These are phyloP conservation scores for Macaca nemestrina DNA, from an alignment of 2,113 vertebrate species.

Conservation along the genomic window DNA sequence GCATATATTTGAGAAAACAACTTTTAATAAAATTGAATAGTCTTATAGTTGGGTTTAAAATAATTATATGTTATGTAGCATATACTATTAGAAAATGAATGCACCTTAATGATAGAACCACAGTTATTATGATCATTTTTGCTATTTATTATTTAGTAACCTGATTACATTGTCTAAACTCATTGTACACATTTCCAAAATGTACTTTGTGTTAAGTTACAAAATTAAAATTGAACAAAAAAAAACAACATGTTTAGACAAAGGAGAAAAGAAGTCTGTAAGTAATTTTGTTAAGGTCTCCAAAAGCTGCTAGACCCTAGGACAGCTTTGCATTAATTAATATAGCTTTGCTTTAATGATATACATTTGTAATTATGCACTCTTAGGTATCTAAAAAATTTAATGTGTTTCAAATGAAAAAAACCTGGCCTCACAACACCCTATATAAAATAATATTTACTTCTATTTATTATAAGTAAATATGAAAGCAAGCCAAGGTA, in stretches of 20 bases:
- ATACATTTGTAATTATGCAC: conserved; percentile 57
- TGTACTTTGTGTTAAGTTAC: conserved; percentile 37
- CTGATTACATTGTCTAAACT: conserved; percentile 7
- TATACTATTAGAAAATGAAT: not conserved
- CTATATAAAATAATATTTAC: conserved; percentile 27
- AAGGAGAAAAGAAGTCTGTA: conserved; percentile 19
- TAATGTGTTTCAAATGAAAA: conserved; percentile 47
- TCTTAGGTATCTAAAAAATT: not conserved
- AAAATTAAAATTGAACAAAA: conserved; percentile 62
- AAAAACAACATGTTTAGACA: conserved; percentile 51
- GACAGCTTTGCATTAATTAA: conserved; percentile 58
- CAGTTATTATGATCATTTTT: conserved; percentile 14
- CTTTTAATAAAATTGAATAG: not conserved
- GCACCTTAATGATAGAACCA: not conserved
- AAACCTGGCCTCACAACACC: not conserved
- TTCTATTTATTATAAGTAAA: conserved; percentile 26
- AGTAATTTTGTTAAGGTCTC: conserved; percentile 5
- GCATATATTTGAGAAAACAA: not conserved
- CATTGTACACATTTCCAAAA: conserved; percentile 31
- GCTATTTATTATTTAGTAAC: conserved; percentile 41
- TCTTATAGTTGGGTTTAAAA: not conserved
- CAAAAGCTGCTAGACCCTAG: conserved; percentile 4
- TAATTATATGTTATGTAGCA: not conserved
- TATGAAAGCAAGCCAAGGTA: conserved; percentile 22
- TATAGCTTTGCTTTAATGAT: conserved; percentile 62